Percentiles rank a stretch among this genome's conserved stretches.
Conservation (phyloP, 1,140 invertebrate genomes). For the Argopecten irradians region DNA sequence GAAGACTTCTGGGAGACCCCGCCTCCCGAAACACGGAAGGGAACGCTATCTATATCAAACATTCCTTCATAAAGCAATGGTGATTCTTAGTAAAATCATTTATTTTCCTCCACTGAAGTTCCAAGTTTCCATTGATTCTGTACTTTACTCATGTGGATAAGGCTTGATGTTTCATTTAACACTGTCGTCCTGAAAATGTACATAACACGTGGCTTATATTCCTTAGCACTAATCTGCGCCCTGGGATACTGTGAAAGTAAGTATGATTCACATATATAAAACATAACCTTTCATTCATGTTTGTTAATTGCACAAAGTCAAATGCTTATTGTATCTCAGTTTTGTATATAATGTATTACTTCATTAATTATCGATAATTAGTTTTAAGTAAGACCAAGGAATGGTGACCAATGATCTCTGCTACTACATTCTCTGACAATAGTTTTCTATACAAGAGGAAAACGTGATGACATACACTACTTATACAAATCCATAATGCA, state of each 20-base stretch:
- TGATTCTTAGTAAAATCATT: neutral
- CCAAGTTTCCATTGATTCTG: neutral
- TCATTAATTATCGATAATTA: no score
- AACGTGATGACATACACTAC: no score
- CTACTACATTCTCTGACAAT: no score
- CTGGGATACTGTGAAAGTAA: neutral
- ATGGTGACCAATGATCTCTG: no score
- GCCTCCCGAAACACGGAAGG: neutral
- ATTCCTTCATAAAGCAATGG: conserved; percentile 1
- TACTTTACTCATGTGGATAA: neutral
- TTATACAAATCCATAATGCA: no score
- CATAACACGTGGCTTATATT: neutral
- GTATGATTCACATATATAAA: no score
- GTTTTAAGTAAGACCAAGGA: no score
- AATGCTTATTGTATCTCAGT: no score
- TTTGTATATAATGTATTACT: no score
- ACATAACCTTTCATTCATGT: no score
- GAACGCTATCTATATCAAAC: conserved; percentile 18
- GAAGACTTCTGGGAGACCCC: neutral
- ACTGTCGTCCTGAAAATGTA: neutral
- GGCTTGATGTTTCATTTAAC: neutral
- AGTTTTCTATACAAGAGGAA: no score
- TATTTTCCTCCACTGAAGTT: neutral
- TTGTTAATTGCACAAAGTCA: no score
- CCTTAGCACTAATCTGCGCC: neutral